Base-by-base conservation (phyloP, 2,113 vertebrate genomes). In the Vimba vimba region DNA sequence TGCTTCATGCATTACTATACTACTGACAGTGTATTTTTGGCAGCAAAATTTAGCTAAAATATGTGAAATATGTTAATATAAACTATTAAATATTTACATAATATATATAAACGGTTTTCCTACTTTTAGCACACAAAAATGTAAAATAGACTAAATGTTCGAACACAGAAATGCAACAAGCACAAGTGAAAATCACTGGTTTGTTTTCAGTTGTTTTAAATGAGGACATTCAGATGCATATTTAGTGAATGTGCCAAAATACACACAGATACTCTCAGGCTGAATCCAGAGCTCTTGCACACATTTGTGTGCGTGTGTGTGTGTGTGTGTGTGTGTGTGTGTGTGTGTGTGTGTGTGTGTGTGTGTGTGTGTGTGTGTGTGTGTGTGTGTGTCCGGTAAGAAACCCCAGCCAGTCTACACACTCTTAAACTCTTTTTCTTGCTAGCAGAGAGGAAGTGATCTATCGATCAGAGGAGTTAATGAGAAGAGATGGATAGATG, bases 381-480 rank as follows among this genome's bases (percentile, higher is more conserved):
- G 80, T 83, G 86, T 64, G 76, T 30, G 73, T 19, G 23, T 50
- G 47, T 50, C 0, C 1, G 6, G 80, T 83, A 87, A 87, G 88
- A 27, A 83, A 85, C 83, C 39, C 83, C 47, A 25, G 82, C 86
- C 83, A 85, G 50, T 52, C 74, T 69, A 33, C 55, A 57, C 55
- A 83, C 73, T 85, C 80, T 85, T 79, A 79, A 87, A 87, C 83
- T 85, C 83, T 79, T 83, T 83, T 75, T 83, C n/a, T 36, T 52
- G 83, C 86, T 47, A 83, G 86, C 85, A 87, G 64, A 80, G 79
- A 88, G 87, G 89, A 88, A 90, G 89, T 87, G 85, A 88, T 87
- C 75, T 87, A 90, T 90, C 73, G 89, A 90, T 90, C 69, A 52
- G 27, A 77, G 83, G 60, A 85, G 85, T 84, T 85, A 88, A 90